Evolutionary conservation across 2,888 invertebrate genomes (phyloP).

Genomic region (Drosophila hawaiiensis): DNA sequence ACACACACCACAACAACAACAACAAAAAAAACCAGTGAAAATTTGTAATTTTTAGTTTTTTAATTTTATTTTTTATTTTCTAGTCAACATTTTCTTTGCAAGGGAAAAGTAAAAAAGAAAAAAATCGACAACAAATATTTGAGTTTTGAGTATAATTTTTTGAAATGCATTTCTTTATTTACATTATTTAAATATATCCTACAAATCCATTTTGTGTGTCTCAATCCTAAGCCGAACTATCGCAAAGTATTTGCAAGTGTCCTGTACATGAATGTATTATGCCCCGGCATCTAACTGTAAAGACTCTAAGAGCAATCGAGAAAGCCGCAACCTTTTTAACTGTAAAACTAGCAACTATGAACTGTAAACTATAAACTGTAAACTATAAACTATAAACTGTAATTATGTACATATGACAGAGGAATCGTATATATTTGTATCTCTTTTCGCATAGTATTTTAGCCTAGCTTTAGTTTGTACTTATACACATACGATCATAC

Average conservation of each 20-base stretch:
- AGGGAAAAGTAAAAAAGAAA: conserved; percentile 59
- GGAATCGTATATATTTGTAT: conserved; percentile 47
- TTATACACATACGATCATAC: conserved; percentile 30
- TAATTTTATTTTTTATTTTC: conserved; percentile 65
- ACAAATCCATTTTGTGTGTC: conserved; percentile 45
- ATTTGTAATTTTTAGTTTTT: conserved; percentile 27
- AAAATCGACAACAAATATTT: conserved; percentile 27
- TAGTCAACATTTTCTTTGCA: conserved; percentile 80
- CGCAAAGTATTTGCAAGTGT: conserved; percentile 67
- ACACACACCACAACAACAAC: conserved; percentile 24
- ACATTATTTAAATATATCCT: conserved; percentile 30
- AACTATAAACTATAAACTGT: not conserved
- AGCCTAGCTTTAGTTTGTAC: conserved; percentile 57
- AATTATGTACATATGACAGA: conserved; percentile 41
- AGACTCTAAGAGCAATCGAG: conserved; percentile 58
- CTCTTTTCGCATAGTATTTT: conserved; percentile 67
- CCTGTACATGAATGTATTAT: conserved; percentile 72
- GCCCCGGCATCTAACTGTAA: conserved; percentile 64
- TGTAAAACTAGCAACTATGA: conserved; percentile 29
- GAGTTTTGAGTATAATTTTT: conserved; percentile 13
- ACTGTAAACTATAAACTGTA: conserved; percentile 28
- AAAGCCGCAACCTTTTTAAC: conserved; percentile 47
- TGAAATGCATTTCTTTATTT: conserved; percentile 2
- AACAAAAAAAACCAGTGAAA: conserved; percentile 45
- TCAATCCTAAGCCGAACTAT: conserved; percentile 64